Evolutionary conservation across 2,113 vertebrate genomes (phyloP).

Genomic region (Datnioides undecimradiatus): DNA sequence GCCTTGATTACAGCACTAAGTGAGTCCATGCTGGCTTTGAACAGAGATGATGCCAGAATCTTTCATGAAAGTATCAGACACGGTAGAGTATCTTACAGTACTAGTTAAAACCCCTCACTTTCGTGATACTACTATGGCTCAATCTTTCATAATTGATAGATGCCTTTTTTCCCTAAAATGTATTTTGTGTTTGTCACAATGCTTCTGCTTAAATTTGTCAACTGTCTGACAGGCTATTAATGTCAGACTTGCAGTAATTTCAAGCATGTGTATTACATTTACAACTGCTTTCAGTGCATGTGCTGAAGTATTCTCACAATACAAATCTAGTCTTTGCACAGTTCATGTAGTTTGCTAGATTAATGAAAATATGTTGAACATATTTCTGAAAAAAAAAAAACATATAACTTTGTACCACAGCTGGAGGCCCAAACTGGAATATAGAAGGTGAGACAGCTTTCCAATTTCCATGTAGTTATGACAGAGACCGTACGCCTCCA

Average conservation of each 20-base stretch:
- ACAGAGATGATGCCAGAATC: constrained; percentile 84
- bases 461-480: constrained; percentile 76
- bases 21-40: constrained; percentile 83
- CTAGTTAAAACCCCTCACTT: constrained; percentile 50
- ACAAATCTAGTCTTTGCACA: constrained; percentile 51
- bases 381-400: constrained; percentile 72
- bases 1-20: constrained; percentile 83
- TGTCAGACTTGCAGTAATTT: constrained; percentile 47
- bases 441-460: constrained; percentile 87
- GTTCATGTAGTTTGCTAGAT: constrained; percentile 61
- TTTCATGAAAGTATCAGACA: constrained; percentile 85
- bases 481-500: constrained; percentile 78
- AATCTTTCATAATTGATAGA: constrained; percentile 20
- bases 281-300: constrained; percentile 76
- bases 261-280: constrained; percentile 70
- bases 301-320: constrained; percentile 55
- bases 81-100: constrained; percentile 80
- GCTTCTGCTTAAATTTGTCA: constrained; percentile 56
- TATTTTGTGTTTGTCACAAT: constrained; percentile 45
- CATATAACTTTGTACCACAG: constrained; percentile 85
- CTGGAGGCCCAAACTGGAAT: constrained; percentile 88
- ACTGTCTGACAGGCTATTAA: constrained; percentile 43
- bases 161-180: constrained; percentile 35
- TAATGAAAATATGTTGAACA: constrained; percentile 66
- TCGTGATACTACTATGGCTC: constrained; percentile 20